Evolutionary conservation across 2,888 invertebrate genomes (phyloP), one percentile per base, ranked within the genome.

Genomic region (Ariolimax columbianus): DNA sequence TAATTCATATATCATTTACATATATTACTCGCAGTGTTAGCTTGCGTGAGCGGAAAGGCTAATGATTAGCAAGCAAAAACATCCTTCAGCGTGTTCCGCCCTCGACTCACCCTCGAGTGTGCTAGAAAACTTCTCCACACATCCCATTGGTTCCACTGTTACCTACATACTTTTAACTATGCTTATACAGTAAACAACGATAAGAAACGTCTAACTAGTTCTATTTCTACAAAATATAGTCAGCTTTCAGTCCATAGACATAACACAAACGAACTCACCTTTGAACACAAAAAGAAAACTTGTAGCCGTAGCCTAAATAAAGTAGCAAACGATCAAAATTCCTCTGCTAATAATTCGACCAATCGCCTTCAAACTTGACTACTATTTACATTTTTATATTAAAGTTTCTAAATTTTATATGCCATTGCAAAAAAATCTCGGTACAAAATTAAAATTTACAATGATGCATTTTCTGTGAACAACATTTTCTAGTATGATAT

Each of bases 301-400:
- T 9, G 36, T 59, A 36, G 70, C 55, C 72, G 38, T 38, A 38
- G 14, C 2, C 82, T 82, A 82, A 55, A 73, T 55, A 72, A 73
- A 82, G 73, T 51, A 82, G 73, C 81, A 73, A 59, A 63, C 77
- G 77, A 47, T 77, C 68, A 83, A 40, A 81, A 68, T 68, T 63
- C 77, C 38, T 47, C 68, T 47, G 83, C 63, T 83, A 66, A 66
- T 36, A 43, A 47, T 51, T 77, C 83, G 36, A 68, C 83, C 83
- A 83, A 77, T 83, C 68, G n/a, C 77, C 66, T 77, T 83, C 63
- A 36, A 59, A 30, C 33, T 68, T 66, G 36, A 66, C 55, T 26
- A 19, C 68, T 79, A 79, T 79, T 79, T 79, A 79, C 79, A 19
- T 79, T 66, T 30, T 19, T 30, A 43, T 33, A n/a, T 47, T 23